Conservation (phyloP, 2,113 vertebrate genomes). For the Taxidea taxus region DNA sequence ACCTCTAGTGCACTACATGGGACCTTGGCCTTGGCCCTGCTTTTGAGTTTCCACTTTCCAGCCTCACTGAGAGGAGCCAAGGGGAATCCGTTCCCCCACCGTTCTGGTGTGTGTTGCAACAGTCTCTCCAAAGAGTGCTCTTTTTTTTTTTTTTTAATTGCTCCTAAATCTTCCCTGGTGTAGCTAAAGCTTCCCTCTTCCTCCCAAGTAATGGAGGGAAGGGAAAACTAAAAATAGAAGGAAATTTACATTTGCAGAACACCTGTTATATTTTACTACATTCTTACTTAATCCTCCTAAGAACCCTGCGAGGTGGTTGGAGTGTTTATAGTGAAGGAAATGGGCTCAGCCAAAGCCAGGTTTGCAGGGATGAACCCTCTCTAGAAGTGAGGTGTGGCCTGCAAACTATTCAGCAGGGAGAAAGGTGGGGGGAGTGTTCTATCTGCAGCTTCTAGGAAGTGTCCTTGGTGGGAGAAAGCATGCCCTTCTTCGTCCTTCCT, state of each 20-base stretch:
- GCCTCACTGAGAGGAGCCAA: fast-evolving
- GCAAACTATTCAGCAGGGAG: neutral
- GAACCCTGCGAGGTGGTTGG: neutral
- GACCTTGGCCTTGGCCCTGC: fast-evolving
- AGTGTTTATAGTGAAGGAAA: neutral
- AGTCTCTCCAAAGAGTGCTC: neutral
- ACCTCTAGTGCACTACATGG: fast-evolving
- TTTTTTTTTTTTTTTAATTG: neutral
- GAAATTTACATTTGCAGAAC: constrained; percentile 17
- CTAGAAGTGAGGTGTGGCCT: neutral
- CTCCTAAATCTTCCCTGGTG: constrained; percentile 1
- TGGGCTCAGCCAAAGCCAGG: neutral
- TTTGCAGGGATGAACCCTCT: neutral
- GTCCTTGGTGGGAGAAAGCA: neutral
- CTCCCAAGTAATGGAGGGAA: constrained; percentile 1
- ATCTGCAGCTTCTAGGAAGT: neutral
- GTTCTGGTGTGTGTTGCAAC: neutral
- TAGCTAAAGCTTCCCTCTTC: neutral
- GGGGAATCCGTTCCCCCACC: neutral
- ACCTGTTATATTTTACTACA: constrained; percentile 59
- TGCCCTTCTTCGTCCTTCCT: neutral
- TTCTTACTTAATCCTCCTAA: constrained; percentile 38
- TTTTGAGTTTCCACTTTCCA: neutral
- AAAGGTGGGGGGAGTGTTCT: fast-evolving
- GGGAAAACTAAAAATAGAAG: constrained; percentile 58